Evolutionary conservation across 2,888 invertebrate genomes (phyloP).

Genomic region (Aleiodes alternator): DNA sequence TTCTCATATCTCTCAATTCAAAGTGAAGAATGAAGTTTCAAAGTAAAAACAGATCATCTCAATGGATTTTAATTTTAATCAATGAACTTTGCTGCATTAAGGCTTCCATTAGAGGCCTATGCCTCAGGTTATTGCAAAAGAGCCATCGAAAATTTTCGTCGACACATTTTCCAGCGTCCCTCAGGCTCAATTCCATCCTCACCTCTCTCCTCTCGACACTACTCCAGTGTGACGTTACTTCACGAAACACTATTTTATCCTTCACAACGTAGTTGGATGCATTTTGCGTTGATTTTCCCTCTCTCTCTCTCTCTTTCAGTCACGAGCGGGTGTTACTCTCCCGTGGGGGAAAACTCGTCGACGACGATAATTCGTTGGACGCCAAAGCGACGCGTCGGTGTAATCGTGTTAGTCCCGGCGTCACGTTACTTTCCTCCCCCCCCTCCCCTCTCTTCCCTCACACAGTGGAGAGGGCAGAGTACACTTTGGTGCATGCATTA

Average conservation of each 20-base stretch:
- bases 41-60: conserved; percentile 11
- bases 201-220: background rate
- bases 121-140: conserved; percentile 5
- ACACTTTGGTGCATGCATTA: conserved; percentile 48
- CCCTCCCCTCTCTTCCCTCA: no score
- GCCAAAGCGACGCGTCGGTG: conserved; percentile 41
- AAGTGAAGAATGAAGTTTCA: no score
- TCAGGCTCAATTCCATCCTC: background rate
- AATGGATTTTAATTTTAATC: conserved; percentile 52
- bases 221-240: background rate
- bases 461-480: conserved; percentile 31
- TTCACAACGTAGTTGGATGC: conserved; percentile 13
- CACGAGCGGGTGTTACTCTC: conserved; percentile 12
- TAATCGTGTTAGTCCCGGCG: conserved; percentile 45
- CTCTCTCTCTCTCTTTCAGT: background rate
- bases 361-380: conserved; percentile 48
- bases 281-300: background rate
- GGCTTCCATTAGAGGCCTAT: conserved; percentile 45
- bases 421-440: conserved; percentile 41
- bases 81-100: conserved; percentile 51
- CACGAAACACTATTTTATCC: conserved; percentile 27
- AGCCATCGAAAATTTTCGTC: conserved; percentile 11
- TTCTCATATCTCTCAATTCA: no score
- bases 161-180: conserved; percentile 10
- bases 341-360: conserved; percentile 33